Evolutionary conservation across 1,140 invertebrate species (phyloP).

Genomic region (Chymomyza costata): DNA sequence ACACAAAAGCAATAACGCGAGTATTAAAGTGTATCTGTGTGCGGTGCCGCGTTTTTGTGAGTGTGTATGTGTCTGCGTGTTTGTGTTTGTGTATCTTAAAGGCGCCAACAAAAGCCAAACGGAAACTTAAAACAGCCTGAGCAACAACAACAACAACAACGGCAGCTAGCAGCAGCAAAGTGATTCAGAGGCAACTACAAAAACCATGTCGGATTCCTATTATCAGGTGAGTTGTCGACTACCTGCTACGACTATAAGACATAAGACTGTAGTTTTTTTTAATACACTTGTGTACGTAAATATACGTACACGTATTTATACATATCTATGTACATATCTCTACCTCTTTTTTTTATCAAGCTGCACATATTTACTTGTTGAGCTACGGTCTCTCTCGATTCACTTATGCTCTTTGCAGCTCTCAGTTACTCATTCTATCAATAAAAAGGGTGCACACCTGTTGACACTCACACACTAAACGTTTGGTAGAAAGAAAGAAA

Average conservation of each 20-base stretch:
- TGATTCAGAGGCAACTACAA: slow-evolving; percentile 3
- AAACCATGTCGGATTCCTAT: slow-evolving; percentile 69
- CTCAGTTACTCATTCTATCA: too few species aligned
- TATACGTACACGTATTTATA: too few species aligned
- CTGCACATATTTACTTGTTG: too few species aligned
- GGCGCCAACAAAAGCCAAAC: slow-evolving; percentile 41
- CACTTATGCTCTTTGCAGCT: too few species aligned
- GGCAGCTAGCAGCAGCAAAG: slow-evolving; percentile 1
- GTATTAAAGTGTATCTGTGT: slow-evolving; percentile 10
- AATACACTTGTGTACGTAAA: too few species aligned
- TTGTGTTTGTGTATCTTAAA: slow-evolving; percentile 12
- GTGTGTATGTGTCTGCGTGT: slow-evolving; percentile 26
- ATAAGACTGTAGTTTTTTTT: too few species aligned
- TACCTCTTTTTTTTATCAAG: too few species aligned
- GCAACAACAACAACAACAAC: slow-evolving; percentile 11
- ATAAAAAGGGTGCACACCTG: slow-evolving; percentile 37
- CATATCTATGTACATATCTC: too few species aligned
- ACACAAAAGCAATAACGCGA: slow-evolving; percentile 30
- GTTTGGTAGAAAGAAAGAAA: too few species aligned
- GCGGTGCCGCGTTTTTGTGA: slow-evolving; percentile 22
- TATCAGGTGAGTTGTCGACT: slow-evolving; percentile 55
- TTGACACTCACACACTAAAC: slow-evolving; percentile 16
- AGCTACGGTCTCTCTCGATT: too few species aligned
- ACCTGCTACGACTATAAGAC: too few species aligned
- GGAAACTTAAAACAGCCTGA: slow-evolving; percentile 21